Evolutionary conservation across 2,113 vertebrate species (phyloP).

Genomic region (Prunella fulvescens): DNA sequence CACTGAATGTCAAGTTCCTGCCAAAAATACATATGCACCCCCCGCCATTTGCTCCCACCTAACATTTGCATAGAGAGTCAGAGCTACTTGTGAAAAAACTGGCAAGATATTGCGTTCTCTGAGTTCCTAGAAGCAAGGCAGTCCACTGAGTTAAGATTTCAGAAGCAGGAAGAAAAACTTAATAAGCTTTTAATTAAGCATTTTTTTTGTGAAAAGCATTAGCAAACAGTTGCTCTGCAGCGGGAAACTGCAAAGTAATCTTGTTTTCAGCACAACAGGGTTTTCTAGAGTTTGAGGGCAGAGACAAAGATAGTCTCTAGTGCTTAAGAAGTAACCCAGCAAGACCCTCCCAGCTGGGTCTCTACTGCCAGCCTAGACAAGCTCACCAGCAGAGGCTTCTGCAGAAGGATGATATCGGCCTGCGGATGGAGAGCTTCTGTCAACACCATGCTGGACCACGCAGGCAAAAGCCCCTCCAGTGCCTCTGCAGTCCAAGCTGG

Average conservation of each 20-base stretch:
- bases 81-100: background rate
- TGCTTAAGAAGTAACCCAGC: background rate
- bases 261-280: background rate
- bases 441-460: background rate
- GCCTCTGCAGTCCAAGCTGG: background rate
- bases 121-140: background rate
- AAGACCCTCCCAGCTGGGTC: background rate
- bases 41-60: background rate
- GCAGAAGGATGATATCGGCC: background rate
- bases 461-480: background rate
- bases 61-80: background rate
- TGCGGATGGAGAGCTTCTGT: background rate
- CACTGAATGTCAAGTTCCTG: background rate
- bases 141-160: background rate
- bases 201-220: background rate
- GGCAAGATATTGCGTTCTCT: background rate
- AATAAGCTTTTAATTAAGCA: background rate
- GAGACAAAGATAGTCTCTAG: background rate
- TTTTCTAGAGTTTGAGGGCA: background rate
- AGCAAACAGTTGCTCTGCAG: background rate
- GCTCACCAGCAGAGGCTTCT: background rate
- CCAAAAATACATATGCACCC: background rate
- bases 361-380: background rate
- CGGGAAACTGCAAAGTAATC: background rate
- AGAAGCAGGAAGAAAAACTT: background rate